phyloP scores from a whole-genome alignment of 2,113 vertebrate species.

The Pedetes capensis region DNA sequence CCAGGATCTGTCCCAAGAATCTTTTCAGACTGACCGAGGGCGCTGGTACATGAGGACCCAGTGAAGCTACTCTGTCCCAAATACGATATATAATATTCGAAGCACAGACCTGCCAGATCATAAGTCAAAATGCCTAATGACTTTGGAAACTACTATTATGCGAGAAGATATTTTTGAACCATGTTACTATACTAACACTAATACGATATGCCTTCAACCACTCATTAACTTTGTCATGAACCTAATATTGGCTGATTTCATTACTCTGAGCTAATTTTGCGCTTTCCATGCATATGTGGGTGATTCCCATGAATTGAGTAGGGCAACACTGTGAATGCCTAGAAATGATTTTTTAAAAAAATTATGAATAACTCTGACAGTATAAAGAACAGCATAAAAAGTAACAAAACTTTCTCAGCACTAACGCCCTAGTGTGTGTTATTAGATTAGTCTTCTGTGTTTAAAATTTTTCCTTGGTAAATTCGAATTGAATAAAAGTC shows the following conservation, averaged over 20 bases:
- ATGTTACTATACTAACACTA: neutral
- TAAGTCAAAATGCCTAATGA: neutral
- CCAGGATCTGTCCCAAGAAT: slow-evolving; percentile 86
- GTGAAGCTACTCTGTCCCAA: slow-evolving; percentile 46
- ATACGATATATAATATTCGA: slow-evolving; percentile 58
- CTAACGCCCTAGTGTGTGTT: neutral
- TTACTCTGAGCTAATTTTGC: neutral
- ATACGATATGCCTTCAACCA: neutral
- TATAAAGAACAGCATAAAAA: neutral
- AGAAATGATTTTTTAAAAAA: neutral
- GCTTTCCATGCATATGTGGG: neutral
- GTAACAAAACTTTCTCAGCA: neutral
- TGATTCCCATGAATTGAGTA: neutral
- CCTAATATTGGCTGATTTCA: neutral
- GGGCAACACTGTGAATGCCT: neutral
- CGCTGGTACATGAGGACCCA: slow-evolving; percentile 55
- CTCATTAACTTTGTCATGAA: slow-evolving; percentile 6
- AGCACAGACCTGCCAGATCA: neutral
- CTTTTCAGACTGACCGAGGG: slow-evolving; percentile 81
- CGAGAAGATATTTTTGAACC: slow-evolving; percentile 17
- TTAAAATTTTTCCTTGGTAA: neutral
- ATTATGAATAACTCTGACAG: neutral
- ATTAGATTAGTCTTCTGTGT: neutral
- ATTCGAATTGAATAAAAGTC: neutral
- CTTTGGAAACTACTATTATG: neutral